Percentiles rank a stretch among this genome's conserved stretches.
These are phyloP conservation scores for Sclerurus mexicanus DNA, from an alignment of 2,113 vertebrate species.

Conservation along the genomic window DNA sequence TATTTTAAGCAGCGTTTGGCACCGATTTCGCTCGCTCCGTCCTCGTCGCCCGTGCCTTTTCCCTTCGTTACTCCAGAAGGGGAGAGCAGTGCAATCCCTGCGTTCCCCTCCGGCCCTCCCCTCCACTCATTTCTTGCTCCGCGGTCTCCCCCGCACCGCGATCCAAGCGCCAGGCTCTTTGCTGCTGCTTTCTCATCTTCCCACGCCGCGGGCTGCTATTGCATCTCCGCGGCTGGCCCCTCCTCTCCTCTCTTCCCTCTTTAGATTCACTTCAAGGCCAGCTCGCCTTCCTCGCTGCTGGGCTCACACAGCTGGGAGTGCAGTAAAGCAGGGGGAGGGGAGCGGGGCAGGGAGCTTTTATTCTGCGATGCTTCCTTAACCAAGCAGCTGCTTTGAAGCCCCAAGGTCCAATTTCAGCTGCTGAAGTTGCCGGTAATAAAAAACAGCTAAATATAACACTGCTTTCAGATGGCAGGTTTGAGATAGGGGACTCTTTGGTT, in stretches of 20 bases:
- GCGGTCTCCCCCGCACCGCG: slow-evolving; percentile 22
- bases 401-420: slow-evolving; percentile 37
- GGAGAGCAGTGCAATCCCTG: not conserved
- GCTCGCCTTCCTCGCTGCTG: slow-evolving; percentile 34
- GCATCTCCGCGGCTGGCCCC: slow-evolving; percentile 3
- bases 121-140: not conserved
- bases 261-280: slow-evolving; percentile 40
- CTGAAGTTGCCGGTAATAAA: slow-evolving; percentile 17
- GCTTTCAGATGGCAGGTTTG: not conserved
- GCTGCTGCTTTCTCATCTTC: slow-evolving; percentile 61
- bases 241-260: not conserved
- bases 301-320: slow-evolving; percentile 37
- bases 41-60: not conserved
- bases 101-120: slow-evolving; percentile 52
- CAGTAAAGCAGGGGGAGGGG: slow-evolving; percentile 35
- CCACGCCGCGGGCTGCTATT: slow-evolving; percentile 32
- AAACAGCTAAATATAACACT: slow-evolving; percentile 28
- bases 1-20: not conserved
- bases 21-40: not conserved
- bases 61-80: not conserved
- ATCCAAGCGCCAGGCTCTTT: slow-evolving; percentile 20
- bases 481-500: not conserved
- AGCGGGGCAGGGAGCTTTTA: slow-evolving; percentile 45
- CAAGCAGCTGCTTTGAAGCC: slow-evolving; percentile 60
- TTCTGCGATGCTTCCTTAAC: slow-evolving; percentile 28